Evolutionary conservation across 2,888 invertebrate genomes (phyloP).

Genomic region (Arge pagana): DNA sequence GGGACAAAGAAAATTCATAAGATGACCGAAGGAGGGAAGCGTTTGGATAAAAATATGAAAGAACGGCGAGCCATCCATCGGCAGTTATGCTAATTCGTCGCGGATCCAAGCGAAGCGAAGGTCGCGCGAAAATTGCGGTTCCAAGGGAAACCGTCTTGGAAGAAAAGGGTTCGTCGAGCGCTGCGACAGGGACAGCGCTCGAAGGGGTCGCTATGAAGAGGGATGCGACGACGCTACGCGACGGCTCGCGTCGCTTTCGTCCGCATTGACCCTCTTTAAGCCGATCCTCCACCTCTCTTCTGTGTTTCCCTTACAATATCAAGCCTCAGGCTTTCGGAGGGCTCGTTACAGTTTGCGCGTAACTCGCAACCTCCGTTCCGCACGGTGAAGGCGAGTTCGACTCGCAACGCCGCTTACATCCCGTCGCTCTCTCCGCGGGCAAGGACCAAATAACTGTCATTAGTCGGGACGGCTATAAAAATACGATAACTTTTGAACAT

Average conservation of each 20-base stretch:
- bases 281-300: slow-evolving; percentile 21
- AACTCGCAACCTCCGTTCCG: slow-evolving; percentile 7
- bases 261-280: slow-evolving; percentile 25
- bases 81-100: too few species aligned
- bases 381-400: background rate
- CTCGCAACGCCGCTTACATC: background rate
- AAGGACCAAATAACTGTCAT: too few species aligned
- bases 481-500: too few species aligned
- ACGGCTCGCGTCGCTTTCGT: slow-evolving; percentile 3
- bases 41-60: too few species aligned
- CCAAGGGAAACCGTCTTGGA: slow-evolving; percentile 35
- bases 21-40: too few species aligned
- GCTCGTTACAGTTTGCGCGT: slow-evolving; percentile 15
- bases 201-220: slow-evolving; percentile 10
- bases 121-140: slow-evolving; percentile 45
- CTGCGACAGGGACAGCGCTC: background rate
- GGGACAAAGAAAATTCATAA: too few species aligned
- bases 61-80: too few species aligned
- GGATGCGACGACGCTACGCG: slow-evolving; percentile 1
- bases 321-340: slow-evolving; percentile 15
- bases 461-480: too few species aligned
- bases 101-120: too few species aligned
- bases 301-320: slow-evolving; percentile 21
- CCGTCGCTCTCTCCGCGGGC: background rate
- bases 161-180: slow-evolving; percentile 26